Conservation (phyloP, 2,888 invertebrate genomes). For the Tillus elongatus region DNA sequence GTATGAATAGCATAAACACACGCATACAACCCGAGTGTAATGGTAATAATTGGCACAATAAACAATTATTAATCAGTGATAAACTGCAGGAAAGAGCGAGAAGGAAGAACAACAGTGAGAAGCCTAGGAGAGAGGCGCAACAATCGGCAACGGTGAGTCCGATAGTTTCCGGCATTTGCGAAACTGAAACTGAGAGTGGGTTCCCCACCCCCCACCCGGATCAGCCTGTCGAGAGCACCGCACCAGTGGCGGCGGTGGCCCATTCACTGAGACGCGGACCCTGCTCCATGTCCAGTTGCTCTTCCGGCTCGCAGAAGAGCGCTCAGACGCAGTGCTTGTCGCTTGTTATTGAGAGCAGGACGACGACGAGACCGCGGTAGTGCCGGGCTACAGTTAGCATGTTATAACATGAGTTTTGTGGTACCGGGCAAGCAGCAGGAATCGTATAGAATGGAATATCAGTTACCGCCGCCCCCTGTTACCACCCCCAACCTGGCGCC, state of each 20-base stretch:
- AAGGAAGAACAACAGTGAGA: neutral
- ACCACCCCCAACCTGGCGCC: slow-evolving; percentile 31
- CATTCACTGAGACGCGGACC: slow-evolving; percentile 33
- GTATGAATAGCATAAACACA: no score
- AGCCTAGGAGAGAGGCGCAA: neutral
- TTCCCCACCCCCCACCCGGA: slow-evolving; percentile 24
- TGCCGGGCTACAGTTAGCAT: slow-evolving; percentile 38
- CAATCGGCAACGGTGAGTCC: neutral
- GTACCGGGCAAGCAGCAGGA: slow-evolving; percentile 39
- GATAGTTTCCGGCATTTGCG: slow-evolving; percentile 39
- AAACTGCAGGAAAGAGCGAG: neutral
- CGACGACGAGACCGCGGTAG: no score
- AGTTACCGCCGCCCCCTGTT: slow-evolving; percentile 45
- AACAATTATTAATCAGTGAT: neutral
- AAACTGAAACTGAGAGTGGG: slow-evolving; percentile 38
- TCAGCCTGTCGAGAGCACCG: slow-evolving; percentile 18
- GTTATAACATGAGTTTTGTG: slow-evolving; percentile 42
- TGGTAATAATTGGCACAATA: neutral
- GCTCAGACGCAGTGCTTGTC: slow-evolving; percentile 15
- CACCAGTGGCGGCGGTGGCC: slow-evolving; percentile 27
- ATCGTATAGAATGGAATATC: slow-evolving; percentile 41
- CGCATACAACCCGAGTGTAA: neutral
- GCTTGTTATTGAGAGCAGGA: slow-evolving; percentile 7
- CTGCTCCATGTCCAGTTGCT: slow-evolving; percentile 37
- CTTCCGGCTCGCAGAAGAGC: slow-evolving; percentile 35